Conservation (phyloP, 2,888 invertebrate species). For the Petrolisthes manimaculis region DNA sequence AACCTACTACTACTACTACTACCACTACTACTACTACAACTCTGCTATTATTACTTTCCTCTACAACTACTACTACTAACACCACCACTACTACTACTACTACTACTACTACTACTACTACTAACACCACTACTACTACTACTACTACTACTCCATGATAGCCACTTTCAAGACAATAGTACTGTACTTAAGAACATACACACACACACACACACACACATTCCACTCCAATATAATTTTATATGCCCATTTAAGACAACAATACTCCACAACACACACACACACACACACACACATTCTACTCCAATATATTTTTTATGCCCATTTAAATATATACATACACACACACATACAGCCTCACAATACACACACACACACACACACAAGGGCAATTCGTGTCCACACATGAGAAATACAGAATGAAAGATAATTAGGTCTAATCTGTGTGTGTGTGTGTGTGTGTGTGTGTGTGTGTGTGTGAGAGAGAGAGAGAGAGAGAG, state of each 20-base stretch:
- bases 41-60: no score
- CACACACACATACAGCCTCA: neutral
- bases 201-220: neutral
- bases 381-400: no score
- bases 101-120: neutral
- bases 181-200: neutral
- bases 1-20: neutral
- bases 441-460: neutral
- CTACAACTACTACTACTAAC: neutral
- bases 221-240: neutral
- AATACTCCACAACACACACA: neutral
- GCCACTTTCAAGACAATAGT: no score
- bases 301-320: neutral
- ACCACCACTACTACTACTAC: neutral
- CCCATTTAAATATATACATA: neutral
- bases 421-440: neutral
- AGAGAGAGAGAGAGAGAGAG: no score
- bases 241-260: no score
- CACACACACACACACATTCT: neutral
- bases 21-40: no score
- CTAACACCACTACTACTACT: neutral
- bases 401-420: no score
- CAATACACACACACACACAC: no score
- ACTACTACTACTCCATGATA: neutral
- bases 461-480: no score